These are phyloP conservation scores for Falco rusticolus DNA, from an alignment of 2,797 vertebrate genomes.

Conservation along the genomic window DNA sequence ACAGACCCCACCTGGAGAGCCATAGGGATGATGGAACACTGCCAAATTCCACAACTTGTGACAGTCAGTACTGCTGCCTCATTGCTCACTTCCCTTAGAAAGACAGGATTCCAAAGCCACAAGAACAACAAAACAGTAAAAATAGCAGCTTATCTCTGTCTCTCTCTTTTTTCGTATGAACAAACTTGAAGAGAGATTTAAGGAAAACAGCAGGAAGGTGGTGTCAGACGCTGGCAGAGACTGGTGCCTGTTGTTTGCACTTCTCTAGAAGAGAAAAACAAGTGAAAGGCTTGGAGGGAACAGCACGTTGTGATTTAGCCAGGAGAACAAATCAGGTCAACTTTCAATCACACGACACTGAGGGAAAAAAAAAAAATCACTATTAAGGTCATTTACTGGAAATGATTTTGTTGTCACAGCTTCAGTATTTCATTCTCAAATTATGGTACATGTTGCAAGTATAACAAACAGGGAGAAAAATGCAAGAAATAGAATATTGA, in stretches of 20 bases:
- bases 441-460: neutral
- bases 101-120: neutral
- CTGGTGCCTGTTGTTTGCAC: slow-evolving; percentile 38
- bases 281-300: slow-evolving; percentile 19
- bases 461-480: neutral
- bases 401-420: neutral
- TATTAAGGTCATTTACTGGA: slow-evolving; percentile 10
- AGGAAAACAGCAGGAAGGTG: slow-evolving; percentile 26
- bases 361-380: neutral
- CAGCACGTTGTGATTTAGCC: slow-evolving; percentile 14
- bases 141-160: neutral
- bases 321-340: slow-evolving; percentile 60
- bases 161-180: neutral
- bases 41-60: neutral
- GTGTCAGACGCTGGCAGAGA: slow-evolving; percentile 5
- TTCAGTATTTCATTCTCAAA: neutral
- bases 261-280: slow-evolving; percentile 38
- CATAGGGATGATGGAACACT: neutral
- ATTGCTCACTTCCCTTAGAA: neutral
- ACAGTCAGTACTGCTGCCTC: neutral
- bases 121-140: neutral
- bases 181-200: slow-evolving; percentile 19
- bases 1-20: neutral
- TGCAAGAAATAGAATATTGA: neutral
- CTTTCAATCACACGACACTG: neutral